Base-by-base conservation (phyloP, 2,888 invertebrate genomes). In the Cephus nigrinus region DNA sequence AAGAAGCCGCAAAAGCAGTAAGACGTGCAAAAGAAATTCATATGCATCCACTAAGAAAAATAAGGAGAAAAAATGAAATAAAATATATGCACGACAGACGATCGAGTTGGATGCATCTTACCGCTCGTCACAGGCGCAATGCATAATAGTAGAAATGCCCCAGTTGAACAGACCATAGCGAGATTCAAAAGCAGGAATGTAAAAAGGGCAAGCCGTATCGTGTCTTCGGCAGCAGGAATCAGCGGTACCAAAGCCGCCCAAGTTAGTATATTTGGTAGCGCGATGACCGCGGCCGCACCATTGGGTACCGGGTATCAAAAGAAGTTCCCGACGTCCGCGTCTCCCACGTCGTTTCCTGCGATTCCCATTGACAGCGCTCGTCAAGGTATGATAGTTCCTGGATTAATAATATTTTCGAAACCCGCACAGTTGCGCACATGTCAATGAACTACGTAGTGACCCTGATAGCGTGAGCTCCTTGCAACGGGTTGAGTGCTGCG, bases 281-380 rank as follows among this genome's bases (percentile, higher is more conserved):
- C 95, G 94, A 88, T 95, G 95, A 1, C 98, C 98, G 85, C 96
- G 96, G 34, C 98, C 98, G 92, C 98, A 98, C 98, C 98, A 98
- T 90, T 97, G 96, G 0, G 98, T 98, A 74, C 98, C 98, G 0
- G 98, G 98, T 74, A 97, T 95, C 82, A 97, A 94, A 78, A 97
- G 93, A 85, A 96, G 92, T 89, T 96, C 96, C 90, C 92, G 91
- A 78, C 90, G 89, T 88, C 93, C 92, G 31, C 79, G 80, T 86
- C 92, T 92, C 0, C 92, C 91, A 81, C 92, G 92, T 34, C 93
- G 92, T 84, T 92, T 92, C 83, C 72, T 36, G 32, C 32, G 55
- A 31, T 33, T 73, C 72, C 75, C 33, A 31, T 30, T 74, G 30
- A 40, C 40, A 15, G 31, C 35, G 75, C 73, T 68, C 34, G 32